These are phyloP conservation scores for Cheumatopsyche charites DNA, from an alignment of 1,140 invertebrate species.

Conservation along the genomic window DNA sequence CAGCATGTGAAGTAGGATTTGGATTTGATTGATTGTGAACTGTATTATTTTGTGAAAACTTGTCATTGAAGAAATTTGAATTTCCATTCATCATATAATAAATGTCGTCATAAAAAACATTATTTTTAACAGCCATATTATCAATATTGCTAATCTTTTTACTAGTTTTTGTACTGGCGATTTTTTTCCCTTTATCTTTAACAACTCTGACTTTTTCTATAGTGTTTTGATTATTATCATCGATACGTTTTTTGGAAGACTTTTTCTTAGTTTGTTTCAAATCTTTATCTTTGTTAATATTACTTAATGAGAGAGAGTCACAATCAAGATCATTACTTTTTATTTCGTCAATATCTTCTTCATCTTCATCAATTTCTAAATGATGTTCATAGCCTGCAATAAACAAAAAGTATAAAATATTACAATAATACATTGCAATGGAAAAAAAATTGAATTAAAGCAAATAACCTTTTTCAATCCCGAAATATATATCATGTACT, in stretches of 20 bases:
- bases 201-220: constrained; percentile 49
- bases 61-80: no score
- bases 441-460: constrained; percentile 24
- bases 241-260: constrained; percentile 38
- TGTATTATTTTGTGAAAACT: no score
- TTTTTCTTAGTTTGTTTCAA: constrained; percentile 50
- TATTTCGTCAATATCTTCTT: constrained; percentile 45
- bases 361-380: constrained; percentile 53
- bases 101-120: no score
- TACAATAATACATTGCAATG: constrained; percentile 6
- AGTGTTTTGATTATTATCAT: constrained; percentile 43
- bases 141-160: no score
- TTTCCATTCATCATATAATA: background rate
- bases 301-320: no score
- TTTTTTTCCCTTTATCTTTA: constrained; percentile 46
- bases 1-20: no score
- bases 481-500: constrained; percentile 56
- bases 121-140: no score
- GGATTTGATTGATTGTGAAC: no score
- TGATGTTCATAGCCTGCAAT: constrained; percentile 61
- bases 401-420: background rate
- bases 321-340: no score
- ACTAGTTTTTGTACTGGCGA: background rate
- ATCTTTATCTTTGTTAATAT: constrained; percentile 48
- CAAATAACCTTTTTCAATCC: constrained; percentile 59